Conservation (phyloP, 1,140 invertebrate genomes). For the Bombus pascuorum region DNA sequence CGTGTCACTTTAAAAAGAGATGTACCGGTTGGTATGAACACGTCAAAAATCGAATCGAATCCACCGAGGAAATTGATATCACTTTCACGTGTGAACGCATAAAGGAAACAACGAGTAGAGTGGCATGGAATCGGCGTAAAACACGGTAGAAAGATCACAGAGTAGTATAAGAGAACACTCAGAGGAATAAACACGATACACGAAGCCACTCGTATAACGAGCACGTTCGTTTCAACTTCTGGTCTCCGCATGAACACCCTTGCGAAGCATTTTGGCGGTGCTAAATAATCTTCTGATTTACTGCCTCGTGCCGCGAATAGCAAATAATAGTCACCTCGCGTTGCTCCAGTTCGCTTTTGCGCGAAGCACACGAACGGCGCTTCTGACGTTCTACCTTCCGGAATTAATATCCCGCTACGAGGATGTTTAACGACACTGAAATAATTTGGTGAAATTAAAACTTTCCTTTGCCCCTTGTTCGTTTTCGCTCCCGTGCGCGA, state of each 20-base stretch:
- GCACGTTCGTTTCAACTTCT: conserved; percentile 20
- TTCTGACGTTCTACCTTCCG: conserved; percentile 11
- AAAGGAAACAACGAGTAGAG: conserved; percentile 9
- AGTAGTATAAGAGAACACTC: conserved; percentile 23
- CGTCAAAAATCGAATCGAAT: conserved; percentile 22
- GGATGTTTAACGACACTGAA: conserved; percentile 21
- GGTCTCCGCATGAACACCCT: not conserved
- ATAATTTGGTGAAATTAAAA: conserved; percentile 15
- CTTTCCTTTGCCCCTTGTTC: too few relatives aligned
- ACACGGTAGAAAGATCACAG: not conserved
- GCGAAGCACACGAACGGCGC: not conserved
- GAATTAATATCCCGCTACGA: conserved; percentile 12
- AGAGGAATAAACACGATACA: conserved; percentile 53
- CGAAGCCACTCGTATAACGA: conserved; percentile 49
- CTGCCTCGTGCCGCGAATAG: conserved; percentile 7
- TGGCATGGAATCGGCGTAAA: not conserved
- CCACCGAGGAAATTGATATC: conserved; percentile 11
- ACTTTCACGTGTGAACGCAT: conserved; percentile 32
- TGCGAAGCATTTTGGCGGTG: not conserved
- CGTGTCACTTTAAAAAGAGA: not conserved
- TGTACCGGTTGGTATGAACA: not conserved
- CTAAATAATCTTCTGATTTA: conserved; percentile 56
- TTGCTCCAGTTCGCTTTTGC: conserved; percentile 9
- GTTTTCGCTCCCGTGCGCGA: not conserved
- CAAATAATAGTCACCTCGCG: conserved; percentile 31